Percentiles rank a stretch among this genome's conserved stretches.
These are phyloP conservation scores for Menidia beryllina DNA, from an alignment of 2,113 vertebrate genomes.

Conservation along the genomic window DNA sequence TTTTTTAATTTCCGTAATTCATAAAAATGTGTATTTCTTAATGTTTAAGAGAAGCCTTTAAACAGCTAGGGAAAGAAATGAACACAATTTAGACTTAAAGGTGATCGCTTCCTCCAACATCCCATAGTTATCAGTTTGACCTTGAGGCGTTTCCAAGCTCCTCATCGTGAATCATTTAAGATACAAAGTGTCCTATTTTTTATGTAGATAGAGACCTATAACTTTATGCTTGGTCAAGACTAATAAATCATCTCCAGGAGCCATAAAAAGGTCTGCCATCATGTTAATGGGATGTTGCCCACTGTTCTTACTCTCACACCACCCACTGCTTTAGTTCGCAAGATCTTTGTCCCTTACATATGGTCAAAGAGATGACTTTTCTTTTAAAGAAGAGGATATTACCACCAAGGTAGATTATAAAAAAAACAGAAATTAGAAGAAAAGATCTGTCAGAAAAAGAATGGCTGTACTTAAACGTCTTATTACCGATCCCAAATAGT, in stretches of 20 bases:
- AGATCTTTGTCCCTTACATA: not conserved
- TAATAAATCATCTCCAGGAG: constrained; percentile 64
- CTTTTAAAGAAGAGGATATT: not conserved
- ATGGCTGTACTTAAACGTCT: not conserved
- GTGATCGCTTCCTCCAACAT: constrained; percentile 49
- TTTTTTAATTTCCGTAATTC: not conserved
- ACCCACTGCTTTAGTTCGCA: constrained; percentile 25
- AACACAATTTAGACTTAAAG: constrained; percentile 17
- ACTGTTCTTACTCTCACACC: constrained; percentile 28
- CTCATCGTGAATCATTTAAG: constrained; percentile 66
- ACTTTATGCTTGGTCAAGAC: constrained; percentile 56
- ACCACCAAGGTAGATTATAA: constrained; percentile 8
- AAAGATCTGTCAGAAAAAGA: not conserved
- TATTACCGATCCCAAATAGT: not conserved
- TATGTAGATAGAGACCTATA: constrained; percentile 68
- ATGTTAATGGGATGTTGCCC: constrained; percentile 51
- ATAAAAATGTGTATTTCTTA: not conserved
- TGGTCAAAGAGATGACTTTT: not conserved
- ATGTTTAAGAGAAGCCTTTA: not conserved
- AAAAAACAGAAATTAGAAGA: constrained; percentile 5
- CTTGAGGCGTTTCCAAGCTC: constrained; percentile 58
- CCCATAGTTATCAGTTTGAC: constrained; percentile 60
- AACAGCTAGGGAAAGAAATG: not conserved
- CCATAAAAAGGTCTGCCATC: constrained; percentile 47
- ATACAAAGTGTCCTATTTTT: constrained; percentile 59